Evolutionary conservation across 2,888 invertebrate genomes (phyloP), one percentile per base, ranked within the genome.

Genomic region (Lathronympha strigana): DNA sequence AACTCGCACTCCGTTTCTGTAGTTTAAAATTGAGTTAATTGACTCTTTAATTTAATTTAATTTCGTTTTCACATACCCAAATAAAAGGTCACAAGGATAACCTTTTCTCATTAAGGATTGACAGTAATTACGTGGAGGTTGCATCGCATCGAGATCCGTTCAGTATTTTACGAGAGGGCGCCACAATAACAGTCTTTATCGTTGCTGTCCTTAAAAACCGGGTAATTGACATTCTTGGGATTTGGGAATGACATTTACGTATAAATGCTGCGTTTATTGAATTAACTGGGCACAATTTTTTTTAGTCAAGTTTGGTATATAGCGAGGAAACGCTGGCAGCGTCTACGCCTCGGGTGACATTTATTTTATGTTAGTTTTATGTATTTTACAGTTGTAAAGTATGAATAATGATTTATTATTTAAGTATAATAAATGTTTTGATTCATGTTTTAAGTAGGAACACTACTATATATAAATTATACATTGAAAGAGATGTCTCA

Each of bases 41-140:
- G 17, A 31, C 50, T 50, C 2, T 0, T 31, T 50, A 15, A 15
- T 38, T 11, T n/a, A 0, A 5, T 21, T 38, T 31, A 31, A 11
- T 31, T 11, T 13, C 17, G 17, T 33, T 51, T 51, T 51, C 33
- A 51, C 33, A 6, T 2, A 45, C 9, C n/a, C 36, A 36, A 15
- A 33, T 17, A 17, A 55, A 57, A 57, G 57, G 57, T 43, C 57
- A 31, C 57, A 57, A 57, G 57, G 55, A 55, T 33, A 54, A 28
- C 43, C 43, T 43, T 28, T 21, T 9, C 28, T 57, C 43, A 57
- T 57, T 57, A 57, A 23, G 11, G 38, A 40, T 8, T 31, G 57
- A 31, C 57, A 31, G 31, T 57, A 45, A 55, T 57, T 57, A 45
- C 57, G 31, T 43, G 53, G 15, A 13, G 33, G 15, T 25, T 4